Evolutionary conservation across 2,888 invertebrate species (phyloP).

Genomic region (Pteria penguin): DNA sequence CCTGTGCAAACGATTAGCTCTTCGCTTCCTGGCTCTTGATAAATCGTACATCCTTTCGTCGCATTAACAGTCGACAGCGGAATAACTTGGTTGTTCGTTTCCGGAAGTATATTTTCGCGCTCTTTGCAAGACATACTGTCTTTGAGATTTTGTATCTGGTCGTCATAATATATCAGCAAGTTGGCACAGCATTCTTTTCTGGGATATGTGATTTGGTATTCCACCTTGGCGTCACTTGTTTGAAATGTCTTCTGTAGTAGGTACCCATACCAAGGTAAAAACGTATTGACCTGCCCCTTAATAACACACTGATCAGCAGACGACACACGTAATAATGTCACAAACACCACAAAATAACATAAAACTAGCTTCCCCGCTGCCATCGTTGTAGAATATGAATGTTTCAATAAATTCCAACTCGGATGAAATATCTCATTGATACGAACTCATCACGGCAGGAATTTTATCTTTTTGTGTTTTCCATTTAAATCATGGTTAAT

Average conservation of each 20-base stretch:
- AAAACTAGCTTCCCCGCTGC: background rate
- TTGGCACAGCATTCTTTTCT: slow-evolving; percentile 70
- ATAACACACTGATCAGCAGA: slow-evolving; percentile 54
- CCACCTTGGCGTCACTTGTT: slow-evolving; percentile 66
- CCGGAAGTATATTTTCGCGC: slow-evolving; percentile 63
- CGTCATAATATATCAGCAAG: slow-evolving; percentile 73
- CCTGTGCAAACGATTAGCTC: slow-evolving; percentile 70
- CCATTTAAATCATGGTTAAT: background rate
- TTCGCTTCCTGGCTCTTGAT: slow-evolving; percentile 62
- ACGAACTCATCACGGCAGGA: background rate
- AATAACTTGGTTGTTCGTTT: slow-evolving; percentile 71
- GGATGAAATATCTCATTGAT: no score
- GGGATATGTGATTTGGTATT: slow-evolving; percentile 72
- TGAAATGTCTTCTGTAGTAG: slow-evolving; percentile 72
- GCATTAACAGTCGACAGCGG: slow-evolving; percentile 62
- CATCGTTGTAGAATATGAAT: background rate
- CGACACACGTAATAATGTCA: background rate
- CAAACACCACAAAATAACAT: background rate
- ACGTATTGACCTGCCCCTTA: slow-evolving; percentile 67
- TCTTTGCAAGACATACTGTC: slow-evolving; percentile 68
- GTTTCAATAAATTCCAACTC: background rate
- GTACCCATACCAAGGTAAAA: slow-evolving; percentile 72
- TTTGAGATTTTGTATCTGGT: slow-evolving; percentile 64
- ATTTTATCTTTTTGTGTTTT: background rate
- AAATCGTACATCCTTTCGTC: slow-evolving; percentile 65